These are phyloP conservation scores for Berghia stephanieae DNA, from an alignment of 1,140 invertebrate species.

Conservation along the genomic window DNA sequence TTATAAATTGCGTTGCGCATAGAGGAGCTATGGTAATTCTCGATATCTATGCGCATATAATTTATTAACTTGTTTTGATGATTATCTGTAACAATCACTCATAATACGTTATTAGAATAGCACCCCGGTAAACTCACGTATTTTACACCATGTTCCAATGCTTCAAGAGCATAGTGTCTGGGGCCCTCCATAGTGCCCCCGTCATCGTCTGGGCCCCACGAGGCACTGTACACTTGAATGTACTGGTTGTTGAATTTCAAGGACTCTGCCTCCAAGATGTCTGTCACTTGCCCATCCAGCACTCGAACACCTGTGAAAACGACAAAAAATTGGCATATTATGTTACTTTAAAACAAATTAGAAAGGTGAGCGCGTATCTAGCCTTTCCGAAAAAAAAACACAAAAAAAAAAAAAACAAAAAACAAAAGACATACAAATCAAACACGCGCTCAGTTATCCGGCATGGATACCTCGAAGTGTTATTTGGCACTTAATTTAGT, in stretches of 20 bases:
- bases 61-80: too few species aligned
- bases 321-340: too few species aligned
- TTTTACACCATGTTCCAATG: slow-evolving; percentile 77
- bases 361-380: too few species aligned
- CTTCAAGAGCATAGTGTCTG: slow-evolving; percentile 78
- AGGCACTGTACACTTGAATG: slow-evolving; percentile 97
- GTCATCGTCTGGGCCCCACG: slow-evolving; percentile 90
- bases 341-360: too few species aligned
- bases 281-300: slow-evolving; percentile 97
- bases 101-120: too few species aligned
- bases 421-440: background rate
- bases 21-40: too few species aligned
- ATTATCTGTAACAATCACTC: too few species aligned
- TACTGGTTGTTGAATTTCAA: slow-evolving; percentile 93
- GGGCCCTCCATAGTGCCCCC: slow-evolving; percentile 89
- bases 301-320: slow-evolving; percentile 86
- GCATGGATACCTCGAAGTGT: too few species aligned
- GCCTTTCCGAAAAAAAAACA: too few species aligned
- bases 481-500: too few species aligned
- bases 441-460: background rate
- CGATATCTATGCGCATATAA: too few species aligned
- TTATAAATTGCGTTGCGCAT: too few species aligned
- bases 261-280: slow-evolving; percentile 94
- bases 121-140: slow-evolving; percentile 74
- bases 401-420: background rate